A percentile compares a stretch with the other conserved stretches of the same genome.
phyloP scores from a whole-genome alignment of 37 sponge, comb jelly and placozoan genomes.

The Eunapius fragilis region DNA sequence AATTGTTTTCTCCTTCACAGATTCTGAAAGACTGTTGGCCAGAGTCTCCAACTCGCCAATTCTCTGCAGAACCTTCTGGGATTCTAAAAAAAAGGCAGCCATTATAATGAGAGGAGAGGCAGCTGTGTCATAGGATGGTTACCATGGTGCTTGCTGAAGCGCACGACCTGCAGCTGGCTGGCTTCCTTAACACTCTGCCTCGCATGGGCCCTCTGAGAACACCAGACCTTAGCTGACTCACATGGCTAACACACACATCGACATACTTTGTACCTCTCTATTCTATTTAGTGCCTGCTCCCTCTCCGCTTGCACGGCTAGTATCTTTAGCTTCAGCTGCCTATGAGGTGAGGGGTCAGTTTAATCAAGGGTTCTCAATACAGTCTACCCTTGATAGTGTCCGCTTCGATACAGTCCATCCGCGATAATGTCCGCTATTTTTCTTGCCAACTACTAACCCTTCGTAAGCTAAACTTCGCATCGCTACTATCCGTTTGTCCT shows the following conservation, averaged over 20 bases:
- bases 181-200: constrained; percentile 39
- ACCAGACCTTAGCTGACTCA: not conserved
- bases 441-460: too few species aligned
- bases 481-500: too few species aligned
- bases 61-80: constrained; percentile 11
- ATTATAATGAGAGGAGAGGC: not conserved
- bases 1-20: constrained; percentile 66
- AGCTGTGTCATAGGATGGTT: not conserved
- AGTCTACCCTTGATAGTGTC: too few species aligned
- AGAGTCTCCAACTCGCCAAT: constrained; percentile 52
- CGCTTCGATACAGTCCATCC: too few species aligned
- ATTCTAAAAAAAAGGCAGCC: not conserved
- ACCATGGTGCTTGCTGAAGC: not conserved
- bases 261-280: constrained; percentile 65
- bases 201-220: constrained; percentile 41
- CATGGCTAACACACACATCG: not conserved
- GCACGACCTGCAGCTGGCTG: constrained; percentile 8
- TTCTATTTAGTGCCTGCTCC: constrained; percentile 36
- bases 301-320: constrained; percentile 48
- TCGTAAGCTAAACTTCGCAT: too few species aligned
- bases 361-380: too few species aligned
- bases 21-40: constrained; percentile 57
- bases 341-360: not conserved
- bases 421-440: too few species aligned
- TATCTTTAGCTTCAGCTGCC: constrained; percentile 45